phyloP scores from a whole-genome alignment of 2,888 invertebrate genomes.

The Eristalis intricaria region DNA sequence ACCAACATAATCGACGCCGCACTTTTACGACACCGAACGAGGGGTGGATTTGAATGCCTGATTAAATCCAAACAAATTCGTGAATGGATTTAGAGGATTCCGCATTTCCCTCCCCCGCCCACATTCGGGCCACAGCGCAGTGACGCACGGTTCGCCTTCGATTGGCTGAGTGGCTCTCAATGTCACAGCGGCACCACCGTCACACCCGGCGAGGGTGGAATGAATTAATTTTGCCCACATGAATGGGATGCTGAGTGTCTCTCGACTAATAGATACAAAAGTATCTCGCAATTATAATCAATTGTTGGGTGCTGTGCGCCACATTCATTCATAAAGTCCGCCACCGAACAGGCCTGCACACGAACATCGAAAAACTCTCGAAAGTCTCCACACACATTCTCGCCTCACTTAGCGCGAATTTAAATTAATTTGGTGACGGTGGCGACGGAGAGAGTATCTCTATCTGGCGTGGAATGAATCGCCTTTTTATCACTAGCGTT shows the following conservation, averaged over 20 bases:
- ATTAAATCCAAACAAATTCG: conserved; percentile 68
- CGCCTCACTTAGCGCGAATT: conserved; percentile 65
- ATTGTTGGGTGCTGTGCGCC: conserved; percentile 42
- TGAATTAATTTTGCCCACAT: conserved; percentile 68
- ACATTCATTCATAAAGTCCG: conserved; percentile 68
- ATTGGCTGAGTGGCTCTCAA: conserved; percentile 70
- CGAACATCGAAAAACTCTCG: conserved; percentile 21
- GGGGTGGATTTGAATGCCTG: conserved; percentile 64
- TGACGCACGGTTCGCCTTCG: conserved; percentile 48
- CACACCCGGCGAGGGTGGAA: conserved; percentile 41
- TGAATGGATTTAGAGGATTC: conserved; percentile 63
- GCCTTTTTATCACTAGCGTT: conserved; percentile 49
- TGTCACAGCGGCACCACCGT: conserved; percentile 37
- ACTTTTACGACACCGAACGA: conserved; percentile 54
- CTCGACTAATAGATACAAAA: conserved; percentile 69
- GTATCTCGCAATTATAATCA: conserved; percentile 70
- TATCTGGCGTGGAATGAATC: conserved; percentile 53
- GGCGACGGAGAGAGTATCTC: conserved; percentile 1
- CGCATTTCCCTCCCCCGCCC: background rate
- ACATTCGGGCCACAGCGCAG: background rate
- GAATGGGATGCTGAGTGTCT: conserved; percentile 48
- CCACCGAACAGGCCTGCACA: conserved; percentile 13
- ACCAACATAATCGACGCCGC: conserved; percentile 65
- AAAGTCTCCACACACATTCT: conserved; percentile 30
- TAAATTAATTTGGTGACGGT: conserved; percentile 63